These are phyloP conservation scores for Oryzias dopingdopingensis DNA, from an alignment of 2,797 vertebrate species.

Conservation along the genomic window DNA sequence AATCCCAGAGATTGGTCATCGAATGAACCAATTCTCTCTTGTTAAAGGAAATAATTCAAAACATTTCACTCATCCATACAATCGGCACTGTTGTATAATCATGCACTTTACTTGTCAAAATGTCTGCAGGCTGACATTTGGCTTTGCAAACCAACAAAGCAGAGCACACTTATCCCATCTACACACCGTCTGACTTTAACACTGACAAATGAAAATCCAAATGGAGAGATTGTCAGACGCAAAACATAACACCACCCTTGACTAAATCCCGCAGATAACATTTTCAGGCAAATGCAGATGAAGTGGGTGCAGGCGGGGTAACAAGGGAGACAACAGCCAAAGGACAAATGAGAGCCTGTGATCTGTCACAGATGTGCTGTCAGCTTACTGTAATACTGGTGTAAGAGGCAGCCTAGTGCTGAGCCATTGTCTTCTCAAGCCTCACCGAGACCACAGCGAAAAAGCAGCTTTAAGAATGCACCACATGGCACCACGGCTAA, in stretches of 20 bases:
- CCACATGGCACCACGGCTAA: conserved; percentile 52
- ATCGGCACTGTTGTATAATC: conserved; percentile 17
- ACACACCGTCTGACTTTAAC: conserved; percentile 55
- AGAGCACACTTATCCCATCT: conserved; percentile 53
- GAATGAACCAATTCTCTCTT: conserved; percentile 18
- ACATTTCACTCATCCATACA: conserved; percentile 5
- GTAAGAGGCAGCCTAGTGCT: conserved; percentile 31
- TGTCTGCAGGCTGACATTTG: conserved; percentile 38
- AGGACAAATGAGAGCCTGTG: conserved; percentile 46
- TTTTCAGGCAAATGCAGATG: conserved; percentile 41
- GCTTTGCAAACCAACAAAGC: conserved; percentile 51
- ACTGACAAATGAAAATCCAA: conserved; percentile 56
- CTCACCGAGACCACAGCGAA: conserved; percentile 24
- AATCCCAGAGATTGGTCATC: conserved; percentile 11
- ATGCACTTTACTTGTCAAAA: conserved; percentile 52
- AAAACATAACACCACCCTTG: conserved; percentile 40
- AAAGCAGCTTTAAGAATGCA: conserved; percentile 59
- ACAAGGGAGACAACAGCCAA: conserved; percentile 42
- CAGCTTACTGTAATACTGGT: conserved; percentile 72
- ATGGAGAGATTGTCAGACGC: conserved; percentile 56
- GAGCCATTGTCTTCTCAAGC: conserved; percentile 59
- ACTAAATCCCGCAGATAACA: conserved; percentile 55
- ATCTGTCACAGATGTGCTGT: conserved; percentile 68
- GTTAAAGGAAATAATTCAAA: conserved; percentile 17
- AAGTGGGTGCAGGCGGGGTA: conserved; percentile 50